Evolutionary conservation across 23 tunicate species (phyloP).

Genomic region (Trididemnum clinides): DNA sequence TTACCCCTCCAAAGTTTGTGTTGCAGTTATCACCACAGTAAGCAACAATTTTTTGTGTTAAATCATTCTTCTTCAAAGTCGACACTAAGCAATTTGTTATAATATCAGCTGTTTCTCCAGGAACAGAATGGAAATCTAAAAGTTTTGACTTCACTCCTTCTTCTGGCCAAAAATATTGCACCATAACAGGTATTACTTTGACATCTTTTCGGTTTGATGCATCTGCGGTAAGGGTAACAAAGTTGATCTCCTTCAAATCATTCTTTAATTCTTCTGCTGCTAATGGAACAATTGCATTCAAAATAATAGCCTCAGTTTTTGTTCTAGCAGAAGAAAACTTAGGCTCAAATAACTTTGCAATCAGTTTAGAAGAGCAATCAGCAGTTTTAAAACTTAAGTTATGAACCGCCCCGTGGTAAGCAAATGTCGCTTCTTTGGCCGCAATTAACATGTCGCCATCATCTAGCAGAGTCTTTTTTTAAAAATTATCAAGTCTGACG

Average conservation of each 20-base stretch:
- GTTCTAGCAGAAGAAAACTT: conserved; percentile 17
- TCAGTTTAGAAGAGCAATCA: too few relatives aligned
- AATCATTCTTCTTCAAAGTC: too few relatives aligned
- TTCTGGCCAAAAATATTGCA: conserved; percentile 8
- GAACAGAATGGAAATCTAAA: too few relatives aligned
- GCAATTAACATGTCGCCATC: conserved; percentile 15
- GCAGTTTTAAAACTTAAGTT: conserved; percentile 14
- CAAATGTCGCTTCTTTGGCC: conserved; percentile 23
- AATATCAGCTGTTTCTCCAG: too few relatives aligned
- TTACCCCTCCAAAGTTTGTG: too few relatives aligned
- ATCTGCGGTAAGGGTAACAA: conserved; percentile 25
- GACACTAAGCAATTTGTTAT: too few relatives aligned
- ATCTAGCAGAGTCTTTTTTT: conserved; percentile 7
- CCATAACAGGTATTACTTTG: conserved; percentile 16
- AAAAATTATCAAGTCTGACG: conserved; percentile 20
- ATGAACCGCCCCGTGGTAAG: conserved; percentile 18
- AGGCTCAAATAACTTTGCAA: conserved; percentile 10
- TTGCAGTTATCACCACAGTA: too few relatives aligned
- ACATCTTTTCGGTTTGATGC: conserved; percentile 26
- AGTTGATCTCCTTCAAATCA: conserved; percentile 3
- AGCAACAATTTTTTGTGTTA: too few relatives aligned
- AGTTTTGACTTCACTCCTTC: too few relatives aligned
- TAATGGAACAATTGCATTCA: too few relatives aligned
- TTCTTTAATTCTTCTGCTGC: not conserved
- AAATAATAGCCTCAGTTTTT: conserved; percentile 13